Evolutionary conservation across 2,888 invertebrate species (phyloP).

Genomic region (Hololepta plana): DNA sequence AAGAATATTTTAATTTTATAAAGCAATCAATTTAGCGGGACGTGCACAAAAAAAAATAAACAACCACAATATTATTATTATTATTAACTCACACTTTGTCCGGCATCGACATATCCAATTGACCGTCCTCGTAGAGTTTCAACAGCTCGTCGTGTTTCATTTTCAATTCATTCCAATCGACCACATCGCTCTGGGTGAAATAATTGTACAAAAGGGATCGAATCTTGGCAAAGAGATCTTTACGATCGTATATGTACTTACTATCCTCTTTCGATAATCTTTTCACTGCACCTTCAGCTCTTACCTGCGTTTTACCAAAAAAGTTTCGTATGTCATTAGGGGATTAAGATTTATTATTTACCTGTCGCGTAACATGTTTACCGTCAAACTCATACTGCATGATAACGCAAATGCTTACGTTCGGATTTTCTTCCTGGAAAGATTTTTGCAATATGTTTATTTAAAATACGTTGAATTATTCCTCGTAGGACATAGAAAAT

Average conservation of each 20-base stretch:
- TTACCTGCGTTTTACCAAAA: conserved; percentile 19
- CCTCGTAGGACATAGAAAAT: too few relatives aligned
- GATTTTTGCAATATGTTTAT: too few relatives aligned
- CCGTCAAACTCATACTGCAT: conserved; percentile 22
- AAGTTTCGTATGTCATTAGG: conserved; percentile 2
- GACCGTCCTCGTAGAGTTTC: conserved; percentile 16
- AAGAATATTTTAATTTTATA: conserved; percentile 12
- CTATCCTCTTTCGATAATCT: conserved; percentile 19
- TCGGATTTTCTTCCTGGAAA: conserved; percentile 27
- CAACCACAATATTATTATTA: conserved; percentile 1
- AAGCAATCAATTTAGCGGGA: neutral
- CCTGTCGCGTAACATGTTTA: conserved; percentile 15
- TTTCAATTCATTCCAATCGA: conserved; percentile 29
- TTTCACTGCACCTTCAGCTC: conserved; percentile 26
- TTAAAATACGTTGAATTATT: too few relatives aligned
- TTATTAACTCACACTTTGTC: conserved; percentile 28
- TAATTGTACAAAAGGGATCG: conserved; percentile 27
- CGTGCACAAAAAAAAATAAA: neutral
- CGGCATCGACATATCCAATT: conserved; percentile 25
- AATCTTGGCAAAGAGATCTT: conserved; percentile 28
- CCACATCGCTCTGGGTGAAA: conserved; percentile 24
- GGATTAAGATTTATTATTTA: conserved; percentile 9
- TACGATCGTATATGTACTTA: conserved; percentile 25
- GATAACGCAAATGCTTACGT: conserved; percentile 26
- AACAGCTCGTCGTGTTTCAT: conserved; percentile 25